Percentiles rank a stretch among this genome's conserved stretches.
Evolutionary conservation across 2,797 vertebrate species (phyloP).

Genomic region (Ambastaia sidthimunki): DNA sequence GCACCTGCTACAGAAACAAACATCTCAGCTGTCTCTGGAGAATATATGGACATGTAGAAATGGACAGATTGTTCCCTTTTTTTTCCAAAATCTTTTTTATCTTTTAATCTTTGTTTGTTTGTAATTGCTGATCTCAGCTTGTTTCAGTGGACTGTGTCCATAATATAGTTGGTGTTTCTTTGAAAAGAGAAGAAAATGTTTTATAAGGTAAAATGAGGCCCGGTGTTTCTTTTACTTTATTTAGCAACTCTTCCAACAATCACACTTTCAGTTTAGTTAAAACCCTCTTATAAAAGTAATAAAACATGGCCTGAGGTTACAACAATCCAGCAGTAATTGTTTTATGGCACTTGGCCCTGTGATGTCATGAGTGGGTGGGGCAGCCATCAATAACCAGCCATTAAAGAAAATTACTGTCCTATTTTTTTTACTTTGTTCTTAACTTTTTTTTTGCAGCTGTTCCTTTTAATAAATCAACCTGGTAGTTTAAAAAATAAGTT

Average conservation of each 20-base stretch:
- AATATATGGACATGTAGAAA: too few species aligned
- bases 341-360: not conserved
- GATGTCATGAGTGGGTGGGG: not conserved
- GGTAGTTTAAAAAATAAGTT: not conserved
- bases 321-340: conserved; percentile 3
- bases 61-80: not conserved
- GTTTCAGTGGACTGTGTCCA: not conserved
- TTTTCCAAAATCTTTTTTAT: not conserved
- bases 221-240: not conserved
- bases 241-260: not conserved
- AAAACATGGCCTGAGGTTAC: not conserved
- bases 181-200: not conserved
- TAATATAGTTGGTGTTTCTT: not conserved
- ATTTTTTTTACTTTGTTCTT: conserved; percentile 2
- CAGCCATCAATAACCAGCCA: conserved; percentile 7
- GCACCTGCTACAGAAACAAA: not conserved
- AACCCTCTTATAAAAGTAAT: not conserved
- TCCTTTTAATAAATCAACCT: not conserved
- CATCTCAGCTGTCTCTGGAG: not conserved
- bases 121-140: not conserved
- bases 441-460: not conserved
- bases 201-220: not conserved
- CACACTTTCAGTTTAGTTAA: not conserved
- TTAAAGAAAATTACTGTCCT: conserved; percentile 6
- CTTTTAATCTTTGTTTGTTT: not conserved